phyloP scores from a whole-genome alignment of 2,113 vertebrate genomes.

The Pelecanoides urinatrix region DNA sequence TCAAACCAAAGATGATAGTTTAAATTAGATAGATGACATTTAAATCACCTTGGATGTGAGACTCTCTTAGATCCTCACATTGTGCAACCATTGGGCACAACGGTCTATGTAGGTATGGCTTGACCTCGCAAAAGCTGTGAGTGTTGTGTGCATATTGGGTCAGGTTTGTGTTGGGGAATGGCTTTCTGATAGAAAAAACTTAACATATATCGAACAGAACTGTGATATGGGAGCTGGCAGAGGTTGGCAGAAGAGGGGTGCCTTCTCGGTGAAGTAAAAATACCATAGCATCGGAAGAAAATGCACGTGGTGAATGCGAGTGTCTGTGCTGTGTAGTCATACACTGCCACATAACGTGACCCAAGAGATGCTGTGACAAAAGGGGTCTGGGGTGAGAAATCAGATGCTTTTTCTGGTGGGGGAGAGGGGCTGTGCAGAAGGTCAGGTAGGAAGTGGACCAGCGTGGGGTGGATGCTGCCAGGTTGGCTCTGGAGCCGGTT shows the following conservation, averaged over 20 bases:
- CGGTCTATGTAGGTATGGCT: fast-evolving
- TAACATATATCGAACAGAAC: fast-evolving
- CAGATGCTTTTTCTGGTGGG: neutral
- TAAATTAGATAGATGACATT: neutral
- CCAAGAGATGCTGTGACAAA: neutral
- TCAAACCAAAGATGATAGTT: neutral
- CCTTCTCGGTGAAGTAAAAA: neutral
- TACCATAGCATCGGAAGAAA: neutral
- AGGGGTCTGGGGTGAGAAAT: neutral
- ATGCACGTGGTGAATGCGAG: fast-evolving
- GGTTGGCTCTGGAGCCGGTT: neutral
- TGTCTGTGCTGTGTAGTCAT: neutral
- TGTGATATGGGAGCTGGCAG: neutral
- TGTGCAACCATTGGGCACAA: neutral
- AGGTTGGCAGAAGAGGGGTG: neutral
- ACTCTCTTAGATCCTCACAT: fast-evolving
- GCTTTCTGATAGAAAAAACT: neutral
- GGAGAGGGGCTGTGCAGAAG: neutral
- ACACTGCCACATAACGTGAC: fast-evolving
- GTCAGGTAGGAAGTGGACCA: neutral
- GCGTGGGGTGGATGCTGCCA: neutral
- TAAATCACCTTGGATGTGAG: neutral
- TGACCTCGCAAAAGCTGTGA: fast-evolving
- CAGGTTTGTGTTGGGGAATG: neutral
- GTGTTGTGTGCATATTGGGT: fast-evolving